These are phyloP conservation scores for Cosmopolites sordidus DNA, from an alignment of 2,888 invertebrate genomes.

Conservation along the genomic window DNA sequence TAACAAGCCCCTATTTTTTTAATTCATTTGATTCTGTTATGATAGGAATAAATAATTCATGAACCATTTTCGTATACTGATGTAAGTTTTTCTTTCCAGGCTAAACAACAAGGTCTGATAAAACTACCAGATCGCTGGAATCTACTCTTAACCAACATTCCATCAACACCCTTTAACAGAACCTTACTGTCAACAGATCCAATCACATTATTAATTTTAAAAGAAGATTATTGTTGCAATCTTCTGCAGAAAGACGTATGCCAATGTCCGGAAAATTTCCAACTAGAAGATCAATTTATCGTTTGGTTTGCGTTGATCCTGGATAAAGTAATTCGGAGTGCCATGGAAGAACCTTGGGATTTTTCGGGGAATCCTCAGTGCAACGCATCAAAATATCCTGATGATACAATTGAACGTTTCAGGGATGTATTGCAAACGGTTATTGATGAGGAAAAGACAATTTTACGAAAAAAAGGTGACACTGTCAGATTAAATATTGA, in stretches of 20 bases:
- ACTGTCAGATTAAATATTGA: constrained; percentile 10
- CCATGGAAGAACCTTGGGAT: constrained; percentile 25
- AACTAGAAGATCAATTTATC: constrained; percentile 38
- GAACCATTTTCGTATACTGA: no score
- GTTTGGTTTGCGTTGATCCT: constrained; percentile 16
- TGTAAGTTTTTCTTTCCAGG: no score
- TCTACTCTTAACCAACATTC: constrained; percentile 65
- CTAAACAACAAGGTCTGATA: constrained; percentile 57
- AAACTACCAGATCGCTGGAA: constrained; percentile 67
- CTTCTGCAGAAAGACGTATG: constrained; percentile 45
- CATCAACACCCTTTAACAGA: constrained; percentile 51
- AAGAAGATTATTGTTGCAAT: constrained; percentile 54
- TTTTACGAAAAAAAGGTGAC: constrained; percentile 5
- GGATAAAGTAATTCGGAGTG: constrained; percentile 13
- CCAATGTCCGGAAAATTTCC: constrained; percentile 51
- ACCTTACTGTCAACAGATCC: constrained; percentile 48
- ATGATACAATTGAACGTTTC: constrained; percentile 29
- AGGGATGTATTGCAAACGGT: constrained; percentile 29
- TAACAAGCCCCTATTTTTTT: no score
- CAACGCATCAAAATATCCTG: constrained; percentile 25
- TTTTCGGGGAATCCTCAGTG: constrained; percentile 30
- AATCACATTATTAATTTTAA: constrained; percentile 52
- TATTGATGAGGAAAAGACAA: constrained; percentile 21
- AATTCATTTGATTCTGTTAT: no score
- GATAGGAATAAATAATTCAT: no score